Evolutionary conservation across 2,113 vertebrate genomes (phyloP).

Genomic region (Plecotus auritus): DNA sequence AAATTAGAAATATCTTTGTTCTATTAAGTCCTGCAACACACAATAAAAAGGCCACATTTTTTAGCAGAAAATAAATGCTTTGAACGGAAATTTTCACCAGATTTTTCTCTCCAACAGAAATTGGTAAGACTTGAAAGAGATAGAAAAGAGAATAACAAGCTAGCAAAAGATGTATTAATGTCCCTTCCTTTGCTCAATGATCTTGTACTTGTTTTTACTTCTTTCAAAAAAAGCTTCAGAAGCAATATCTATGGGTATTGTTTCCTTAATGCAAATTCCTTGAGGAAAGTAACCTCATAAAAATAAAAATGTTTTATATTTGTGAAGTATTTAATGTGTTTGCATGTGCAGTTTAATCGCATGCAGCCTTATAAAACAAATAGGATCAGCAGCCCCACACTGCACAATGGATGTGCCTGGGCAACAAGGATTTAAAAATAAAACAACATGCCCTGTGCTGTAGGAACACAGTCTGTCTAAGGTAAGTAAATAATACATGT

Average conservation of each 20-base stretch:
- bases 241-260: background rate
- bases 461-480: background rate
- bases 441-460: background rate
- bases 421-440: background rate
- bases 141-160: background rate
- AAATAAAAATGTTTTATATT: background rate
- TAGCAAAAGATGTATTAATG: background rate
- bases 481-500: background rate
- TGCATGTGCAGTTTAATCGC: background rate
- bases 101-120: constrained; percentile 27
- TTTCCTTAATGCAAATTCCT: constrained; percentile 2
- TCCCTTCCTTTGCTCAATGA: background rate
- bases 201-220: background rate
- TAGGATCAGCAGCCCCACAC: background rate
- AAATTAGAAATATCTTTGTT: constrained; percentile 36
- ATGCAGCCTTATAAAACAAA: background rate
- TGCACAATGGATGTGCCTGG: background rate
- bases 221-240: background rate
- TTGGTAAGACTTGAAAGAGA: background rate
- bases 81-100: background rate
- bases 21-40: background rate
- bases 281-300: background rate
- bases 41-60: background rate
- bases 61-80: background rate
- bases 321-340: background rate